Percentiles rank a stretch among this genome's conserved stretches.
Evolutionary conservation across 2,888 invertebrate genomes (phyloP).

Genomic region (Clitarchus hookeri): DNA sequence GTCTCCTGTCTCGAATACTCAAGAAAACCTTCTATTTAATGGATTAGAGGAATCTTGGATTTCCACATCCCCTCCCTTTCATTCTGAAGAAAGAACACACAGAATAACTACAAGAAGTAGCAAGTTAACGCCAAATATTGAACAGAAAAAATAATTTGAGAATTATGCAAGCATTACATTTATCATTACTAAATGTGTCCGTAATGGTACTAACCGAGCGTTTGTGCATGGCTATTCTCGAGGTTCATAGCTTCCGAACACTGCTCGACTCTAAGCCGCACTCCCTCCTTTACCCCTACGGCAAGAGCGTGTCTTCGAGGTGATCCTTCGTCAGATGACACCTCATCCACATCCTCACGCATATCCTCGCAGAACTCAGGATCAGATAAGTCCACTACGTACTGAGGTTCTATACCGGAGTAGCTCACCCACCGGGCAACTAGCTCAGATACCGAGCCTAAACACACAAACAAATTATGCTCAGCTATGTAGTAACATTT

Average conservation of each 20-base stretch:
- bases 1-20: too few relatives aligned
- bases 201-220: background rate
- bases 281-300: constrained; percentile 30
- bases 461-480: background rate
- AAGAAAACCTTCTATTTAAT: too few relatives aligned
- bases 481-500: background rate
- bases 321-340: constrained; percentile 5
- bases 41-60: too few relatives aligned
- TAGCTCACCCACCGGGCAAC: constrained; percentile 85
- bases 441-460: constrained; percentile 85
- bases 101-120: too few relatives aligned
- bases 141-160: too few relatives aligned
- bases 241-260: constrained; percentile 32
- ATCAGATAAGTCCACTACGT: constrained; percentile 53
- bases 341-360: constrained; percentile 32
- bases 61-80: too few relatives aligned
- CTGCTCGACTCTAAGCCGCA: constrained; percentile 25
- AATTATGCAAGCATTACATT: too few relatives aligned
- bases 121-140: too few relatives aligned
- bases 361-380: constrained; percentile 47
- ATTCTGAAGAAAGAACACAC: too few relatives aligned
- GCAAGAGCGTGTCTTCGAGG: constrained; percentile 23
- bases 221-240: background rate
- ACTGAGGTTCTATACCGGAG: constrained; percentile 69
- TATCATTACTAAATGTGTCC: too few relatives aligned